Evolutionary conservation across 2,888 invertebrate species (phyloP).

Genomic region (Platycnemis pennipes): DNA sequence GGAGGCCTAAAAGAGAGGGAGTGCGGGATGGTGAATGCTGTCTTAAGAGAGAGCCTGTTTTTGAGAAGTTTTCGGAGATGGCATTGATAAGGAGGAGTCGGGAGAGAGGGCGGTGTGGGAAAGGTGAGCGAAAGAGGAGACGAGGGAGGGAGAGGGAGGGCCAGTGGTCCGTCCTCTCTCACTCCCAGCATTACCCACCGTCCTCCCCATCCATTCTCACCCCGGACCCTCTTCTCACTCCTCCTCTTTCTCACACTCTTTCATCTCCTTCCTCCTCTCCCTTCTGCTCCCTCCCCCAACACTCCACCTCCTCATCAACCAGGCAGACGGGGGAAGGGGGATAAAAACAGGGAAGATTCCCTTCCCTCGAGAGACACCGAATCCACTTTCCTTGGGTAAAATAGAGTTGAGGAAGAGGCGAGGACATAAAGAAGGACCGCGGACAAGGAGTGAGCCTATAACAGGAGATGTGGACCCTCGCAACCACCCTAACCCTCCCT

Average conservation of each 20-base stretch:
- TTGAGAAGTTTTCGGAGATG: slow-evolving; percentile 65
- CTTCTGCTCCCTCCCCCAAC: background rate
- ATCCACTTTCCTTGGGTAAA: slow-evolving; percentile 61
- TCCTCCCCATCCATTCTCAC: background rate
- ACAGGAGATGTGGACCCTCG: slow-evolving; percentile 29
- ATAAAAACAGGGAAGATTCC: slow-evolving; percentile 51
- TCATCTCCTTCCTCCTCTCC: background rate
- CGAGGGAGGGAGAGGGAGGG: background rate
- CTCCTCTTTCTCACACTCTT: background rate
- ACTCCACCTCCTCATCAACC: slow-evolving; percentile 32
- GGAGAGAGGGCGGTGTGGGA: background rate
- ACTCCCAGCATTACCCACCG: background rate
- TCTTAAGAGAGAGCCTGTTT: slow-evolving; percentile 56
- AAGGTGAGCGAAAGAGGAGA: slow-evolving; percentile 9
- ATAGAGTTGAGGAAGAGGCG: slow-evolving; percentile 59
- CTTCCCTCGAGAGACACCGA: slow-evolving; percentile 32
- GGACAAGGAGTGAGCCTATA: slow-evolving; percentile 64
- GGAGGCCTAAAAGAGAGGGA: background rate
- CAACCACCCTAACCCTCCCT: background rate
- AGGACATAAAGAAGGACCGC: slow-evolving; percentile 67
- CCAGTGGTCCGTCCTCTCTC: background rate
- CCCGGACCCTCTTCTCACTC: background rate
- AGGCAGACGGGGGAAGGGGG: slow-evolving; percentile 35
- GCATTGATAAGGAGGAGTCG: slow-evolving; percentile 50
- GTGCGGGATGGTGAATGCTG: background rate